Conservation (phyloP, 1,140 invertebrate species). For the Limonius californicus region DNA sequence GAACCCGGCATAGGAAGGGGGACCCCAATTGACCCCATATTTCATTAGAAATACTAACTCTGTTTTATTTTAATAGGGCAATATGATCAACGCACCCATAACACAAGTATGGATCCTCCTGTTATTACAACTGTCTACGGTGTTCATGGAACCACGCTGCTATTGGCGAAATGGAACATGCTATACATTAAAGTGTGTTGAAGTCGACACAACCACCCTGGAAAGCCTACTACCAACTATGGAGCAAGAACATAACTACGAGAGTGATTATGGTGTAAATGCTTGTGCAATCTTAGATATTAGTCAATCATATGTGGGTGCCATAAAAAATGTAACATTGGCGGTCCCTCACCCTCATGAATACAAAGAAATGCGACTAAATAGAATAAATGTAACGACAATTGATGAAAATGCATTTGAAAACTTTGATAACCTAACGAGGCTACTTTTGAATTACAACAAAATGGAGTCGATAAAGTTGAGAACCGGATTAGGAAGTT, state of each 20-base stretch:
- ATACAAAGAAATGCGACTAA: neutral
- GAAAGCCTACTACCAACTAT: no score
- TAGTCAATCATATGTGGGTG: neutral
- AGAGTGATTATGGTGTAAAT: neutral
- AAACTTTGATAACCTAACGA: neutral
- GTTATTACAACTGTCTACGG: no score
- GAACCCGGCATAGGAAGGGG: no score
- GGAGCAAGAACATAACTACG: neutral
- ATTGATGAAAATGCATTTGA: neutral
- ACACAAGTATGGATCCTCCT: no score
- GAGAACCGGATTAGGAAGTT: neutral
- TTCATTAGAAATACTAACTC: no score
- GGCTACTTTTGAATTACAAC: neutral
- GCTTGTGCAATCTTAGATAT: neutral
- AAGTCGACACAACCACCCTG: no score
- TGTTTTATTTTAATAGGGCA: no score
- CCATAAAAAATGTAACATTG: neutral
- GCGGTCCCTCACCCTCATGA: neutral
- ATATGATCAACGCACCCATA: no score
- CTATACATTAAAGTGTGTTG: no score
- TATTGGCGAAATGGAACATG: no score
- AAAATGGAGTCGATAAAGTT: neutral
- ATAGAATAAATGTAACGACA: neutral
- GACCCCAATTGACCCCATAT: no score
- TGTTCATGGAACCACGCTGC: no score